Base-by-base conservation (phyloP, 2,888 invertebrate genomes). In the Meloe dianella region DNA sequence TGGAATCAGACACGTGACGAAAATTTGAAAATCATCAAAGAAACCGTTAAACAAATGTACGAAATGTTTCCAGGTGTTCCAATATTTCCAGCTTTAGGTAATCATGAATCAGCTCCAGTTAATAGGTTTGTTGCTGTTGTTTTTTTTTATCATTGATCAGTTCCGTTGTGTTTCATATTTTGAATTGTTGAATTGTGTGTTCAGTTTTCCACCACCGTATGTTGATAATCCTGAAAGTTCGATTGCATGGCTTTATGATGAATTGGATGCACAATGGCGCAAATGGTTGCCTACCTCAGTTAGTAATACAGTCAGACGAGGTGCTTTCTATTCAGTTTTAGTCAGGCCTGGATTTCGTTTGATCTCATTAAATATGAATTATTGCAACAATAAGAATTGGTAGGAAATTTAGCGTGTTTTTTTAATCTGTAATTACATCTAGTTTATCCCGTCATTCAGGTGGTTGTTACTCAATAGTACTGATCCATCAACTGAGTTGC, bases 351-450 rank as follows among this genome's bases (percentile, higher is more conserved):
- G 96, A 20, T 94, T 97, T 82, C 88, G 96, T 66, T 90, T 97
- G 64, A 92, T 97, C 71, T 97, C 97, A 0, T 86, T 97, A n/a
- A 97, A 97, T 81, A 96, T 95, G 92, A 97, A 97, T 84, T 96
- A 95, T 84, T 97, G 97, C 83, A 96, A 96, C 82, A 95, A 95
- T 79, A 94, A 94, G 80, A 97, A 97, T 85, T 97, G 96, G 97
- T 62, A n/a, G n/a, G n/a, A n/a, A n/a, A n/a, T n/a, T n/a, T n/a
- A n/a, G n/a, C n/a, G n/a, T n/a, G n/a, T n/a, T n/a, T n/a, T n/a
- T n/a, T n/a, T n/a, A n/a, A n/a, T n/a, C n/a, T n/a, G n/a, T n/a
- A 47, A 14, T 8, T 30, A 14, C n/a, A 38, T 6, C n/a, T 38
- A n/a, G 0, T 38, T 47, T 47, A 17, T 8, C 7, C 4, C 9